Evolutionary conservation across 2,113 vertebrate genomes (phyloP), one percentile per base, ranked within the genome.

Genomic region (Noctilio leporinus): DNA sequence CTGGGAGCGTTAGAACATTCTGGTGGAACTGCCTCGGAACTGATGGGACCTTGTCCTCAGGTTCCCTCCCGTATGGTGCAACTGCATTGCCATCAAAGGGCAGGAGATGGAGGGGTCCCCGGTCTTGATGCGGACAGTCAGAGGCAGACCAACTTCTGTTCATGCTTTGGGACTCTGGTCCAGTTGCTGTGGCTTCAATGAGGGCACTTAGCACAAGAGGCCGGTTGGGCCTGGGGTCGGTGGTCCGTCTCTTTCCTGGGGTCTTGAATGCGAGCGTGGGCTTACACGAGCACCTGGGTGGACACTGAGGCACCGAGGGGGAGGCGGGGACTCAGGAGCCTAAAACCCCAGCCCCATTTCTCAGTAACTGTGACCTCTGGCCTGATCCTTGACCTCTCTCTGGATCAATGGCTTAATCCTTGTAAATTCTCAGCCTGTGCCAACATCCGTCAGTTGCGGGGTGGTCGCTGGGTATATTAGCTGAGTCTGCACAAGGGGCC

Each of bases 141-240:
- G 38, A 14, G 62, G 19, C 30, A 3, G 45, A 64, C 43, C 30
- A 62, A 43, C 12, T 38, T 28, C 49, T 15, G 16, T 51, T 24
- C 24, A 7, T 40, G 24, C 72, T 59, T 80, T 1, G 0, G 4
- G 40, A 51, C 26, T 59, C n/a, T 19, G 20, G 59, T 38, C 69
- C 28, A 12, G n/a, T 14, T 51, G 24, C 4, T 2, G 0, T 4
- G 1, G 40, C 57, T n/a, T 62, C 1, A 4, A 11, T 22, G 14
- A 3, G 40, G 38, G 20, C 15, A 5, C 12, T 53, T 16, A 51
- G 80, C 40, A 28, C 26, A 5, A 33, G 30, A 65, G 82, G 10
- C 14, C 22, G 22, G 26, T 22, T 51, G 6, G n/a, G 43, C n/a
- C 76, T 55, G 5, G 2, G 65, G 26, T 7, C 8, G 24, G 69